phyloP scores from a whole-genome alignment of 2,797 vertebrate genomes.

The Cryptoprocta ferox region DNA sequence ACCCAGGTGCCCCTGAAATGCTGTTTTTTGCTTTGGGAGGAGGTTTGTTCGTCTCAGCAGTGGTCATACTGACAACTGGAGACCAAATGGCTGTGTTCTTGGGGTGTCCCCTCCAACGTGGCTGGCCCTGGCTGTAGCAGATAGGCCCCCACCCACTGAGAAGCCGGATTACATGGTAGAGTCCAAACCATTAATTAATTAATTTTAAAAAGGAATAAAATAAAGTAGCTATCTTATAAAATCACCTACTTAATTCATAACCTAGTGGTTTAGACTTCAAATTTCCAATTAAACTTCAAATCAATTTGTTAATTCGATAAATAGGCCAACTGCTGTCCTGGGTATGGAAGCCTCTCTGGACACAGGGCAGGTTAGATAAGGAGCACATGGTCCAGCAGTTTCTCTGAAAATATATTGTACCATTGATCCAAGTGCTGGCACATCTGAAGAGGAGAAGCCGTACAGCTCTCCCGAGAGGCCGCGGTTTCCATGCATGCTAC shows the following conservation, averaged over 20 bases:
- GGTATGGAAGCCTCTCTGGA: fast-evolving
- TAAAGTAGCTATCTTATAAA: background rate
- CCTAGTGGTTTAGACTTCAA: background rate
- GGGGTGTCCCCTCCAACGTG: no score
- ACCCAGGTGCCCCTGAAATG: no score
- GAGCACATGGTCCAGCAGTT: fast-evolving
- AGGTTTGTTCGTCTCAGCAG: background rate
- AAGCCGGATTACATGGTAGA: background rate
- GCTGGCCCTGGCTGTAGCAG: no score
- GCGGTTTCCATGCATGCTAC: fast-evolving
- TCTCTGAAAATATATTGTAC: fast-evolving
- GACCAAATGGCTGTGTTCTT: background rate
- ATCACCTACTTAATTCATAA: background rate
- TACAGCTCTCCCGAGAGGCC: no score
- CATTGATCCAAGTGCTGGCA: fast-evolving
- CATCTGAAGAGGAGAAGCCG: background rate
- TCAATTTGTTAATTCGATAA: background rate
- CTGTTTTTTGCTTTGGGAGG: background rate
- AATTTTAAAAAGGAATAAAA: background rate
- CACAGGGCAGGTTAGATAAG: fast-evolving
- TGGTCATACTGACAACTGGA: background rate
- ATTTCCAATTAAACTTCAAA: background rate
- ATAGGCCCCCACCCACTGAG: background rate
- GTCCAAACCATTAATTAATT: background rate
- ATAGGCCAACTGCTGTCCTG: background rate